A percentile compares a stretch with the other conserved stretches of the same genome.
These are phyloP conservation scores for Euzophera pinguis DNA, from an alignment of 2,888 invertebrate genomes.

Conservation along the genomic window DNA sequence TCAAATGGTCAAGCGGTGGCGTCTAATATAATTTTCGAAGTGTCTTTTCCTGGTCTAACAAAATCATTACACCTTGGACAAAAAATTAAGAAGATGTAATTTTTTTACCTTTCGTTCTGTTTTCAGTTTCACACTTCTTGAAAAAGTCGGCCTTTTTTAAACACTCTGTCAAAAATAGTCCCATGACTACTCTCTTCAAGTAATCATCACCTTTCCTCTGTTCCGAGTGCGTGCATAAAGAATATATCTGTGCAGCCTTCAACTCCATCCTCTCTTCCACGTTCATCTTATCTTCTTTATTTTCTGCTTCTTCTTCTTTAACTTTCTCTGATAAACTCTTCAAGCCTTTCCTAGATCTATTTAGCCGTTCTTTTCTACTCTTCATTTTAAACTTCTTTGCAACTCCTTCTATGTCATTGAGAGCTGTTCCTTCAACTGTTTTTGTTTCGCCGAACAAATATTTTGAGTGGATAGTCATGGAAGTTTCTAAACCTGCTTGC, in stretches of 20 bases:
- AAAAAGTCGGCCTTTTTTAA: conserved; percentile 85
- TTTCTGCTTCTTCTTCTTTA: conserved; percentile 46
- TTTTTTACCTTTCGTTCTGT: conserved; percentile 45
- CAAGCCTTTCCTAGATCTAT: conserved; percentile 56
- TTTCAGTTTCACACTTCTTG: conserved; percentile 45
- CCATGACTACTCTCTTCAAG: conserved; percentile 87
- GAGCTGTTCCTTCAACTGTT: conserved; percentile 45
- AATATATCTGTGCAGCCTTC: conserved; percentile 75
- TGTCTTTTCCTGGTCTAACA: too few species aligned
- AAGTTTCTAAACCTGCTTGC: conserved; percentile 78
- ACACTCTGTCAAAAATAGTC: conserved; percentile 85
- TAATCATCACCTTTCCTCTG: conserved; percentile 83
- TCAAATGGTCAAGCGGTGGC: too few species aligned
- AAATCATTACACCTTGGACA: too few species aligned
- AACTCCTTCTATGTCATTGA: conserved; percentile 63
- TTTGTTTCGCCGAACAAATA: conserved; percentile 48
- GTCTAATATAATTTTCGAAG: too few species aligned
- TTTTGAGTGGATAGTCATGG: conserved; percentile 69
- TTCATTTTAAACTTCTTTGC: conserved; percentile 64
- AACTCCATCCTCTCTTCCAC: conserved; percentile 57
- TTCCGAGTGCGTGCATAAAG: conserved; percentile 83
- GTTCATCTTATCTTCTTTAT: conserved; percentile 34
- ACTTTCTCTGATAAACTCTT: conserved; percentile 47
- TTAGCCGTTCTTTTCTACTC: conserved; percentile 62
- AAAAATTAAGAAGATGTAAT: too few species aligned